A percentile compares a stretch with the other conserved stretches of the same genome.
Evolutionary conservation across 2,113 vertebrate species (phyloP).

Genomic region (Recurvirostra avosetta): DNA sequence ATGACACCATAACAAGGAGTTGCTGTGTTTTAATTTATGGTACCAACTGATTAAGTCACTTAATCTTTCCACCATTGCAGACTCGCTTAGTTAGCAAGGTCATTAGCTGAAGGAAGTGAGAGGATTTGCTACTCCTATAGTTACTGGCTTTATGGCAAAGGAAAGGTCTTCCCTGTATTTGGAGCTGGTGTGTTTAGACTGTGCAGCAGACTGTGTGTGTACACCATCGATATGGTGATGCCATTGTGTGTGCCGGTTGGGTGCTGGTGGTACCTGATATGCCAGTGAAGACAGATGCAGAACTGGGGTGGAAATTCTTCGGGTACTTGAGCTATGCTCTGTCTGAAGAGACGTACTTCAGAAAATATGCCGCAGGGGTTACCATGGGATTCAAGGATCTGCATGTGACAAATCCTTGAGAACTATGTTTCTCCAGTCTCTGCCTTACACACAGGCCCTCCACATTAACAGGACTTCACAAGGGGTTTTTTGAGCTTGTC

Average conservation of each 20-base stretch:
- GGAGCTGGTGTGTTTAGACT: neutral
- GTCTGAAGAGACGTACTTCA: neutral
- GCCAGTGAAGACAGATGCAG: neutral
- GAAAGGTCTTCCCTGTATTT: neutral
- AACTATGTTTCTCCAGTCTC: neutral
- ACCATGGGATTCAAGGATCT: neutral
- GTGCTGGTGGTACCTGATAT: too few species aligned
- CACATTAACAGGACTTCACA: neutral
- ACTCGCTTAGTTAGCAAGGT: neutral
- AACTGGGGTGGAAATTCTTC: neutral
- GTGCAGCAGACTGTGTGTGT: neutral
- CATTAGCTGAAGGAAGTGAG: neutral
- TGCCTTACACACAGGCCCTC: neutral
- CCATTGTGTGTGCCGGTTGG: neutral
- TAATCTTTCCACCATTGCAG: neutral
- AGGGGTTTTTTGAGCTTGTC: neutral
- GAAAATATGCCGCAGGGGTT: neutral
- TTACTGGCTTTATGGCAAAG: neutral
- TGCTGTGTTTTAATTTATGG: neutral
- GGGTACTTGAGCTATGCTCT: neutral
- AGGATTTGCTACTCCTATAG: neutral
- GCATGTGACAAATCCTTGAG: neutral
- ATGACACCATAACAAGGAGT: neutral
- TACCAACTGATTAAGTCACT: neutral
- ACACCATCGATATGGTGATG: fast-evolving